phyloP scores from a whole-genome alignment of 2,113 vertebrate species.

The Megaceryle torquata region DNA sequence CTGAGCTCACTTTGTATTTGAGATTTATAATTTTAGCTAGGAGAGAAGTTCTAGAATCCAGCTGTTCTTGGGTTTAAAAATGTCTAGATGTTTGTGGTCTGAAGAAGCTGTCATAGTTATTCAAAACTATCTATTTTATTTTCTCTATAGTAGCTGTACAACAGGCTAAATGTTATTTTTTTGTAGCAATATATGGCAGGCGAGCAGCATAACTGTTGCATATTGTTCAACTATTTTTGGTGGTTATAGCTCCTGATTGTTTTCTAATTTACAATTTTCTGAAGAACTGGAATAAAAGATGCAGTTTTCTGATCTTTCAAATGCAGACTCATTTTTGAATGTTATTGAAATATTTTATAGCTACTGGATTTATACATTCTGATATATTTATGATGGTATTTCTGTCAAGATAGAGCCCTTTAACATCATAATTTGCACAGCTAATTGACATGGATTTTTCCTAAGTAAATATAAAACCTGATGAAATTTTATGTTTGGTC shows the following conservation, averaged over 20 bases:
- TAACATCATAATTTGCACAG: background rate
- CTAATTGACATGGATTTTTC: background rate
- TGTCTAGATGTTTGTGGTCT: background rate
- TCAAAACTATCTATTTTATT: background rate
- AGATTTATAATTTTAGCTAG: background rate
- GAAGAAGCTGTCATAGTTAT: background rate
- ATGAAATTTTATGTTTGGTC: background rate
- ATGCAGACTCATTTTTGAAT: background rate
- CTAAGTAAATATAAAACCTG: background rate
- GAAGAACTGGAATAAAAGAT: background rate
- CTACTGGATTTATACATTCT: background rate
- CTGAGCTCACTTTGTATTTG: background rate
- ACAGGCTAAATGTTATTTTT: background rate
- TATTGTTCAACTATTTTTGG: background rate
- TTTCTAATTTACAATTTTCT: background rate
- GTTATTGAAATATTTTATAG: background rate
- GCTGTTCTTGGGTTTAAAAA: background rate
- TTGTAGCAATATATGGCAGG: background rate
- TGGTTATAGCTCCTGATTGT: background rate
- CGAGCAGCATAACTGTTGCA: background rate
- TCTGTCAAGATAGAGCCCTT: background rate
- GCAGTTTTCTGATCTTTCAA: background rate
- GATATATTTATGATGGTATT: background rate
- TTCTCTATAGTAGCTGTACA: background rate
- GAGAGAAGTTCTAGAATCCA: background rate